Conservation (phyloP, 2,888 invertebrate genomes). For the Acronicta alni region DNA sequence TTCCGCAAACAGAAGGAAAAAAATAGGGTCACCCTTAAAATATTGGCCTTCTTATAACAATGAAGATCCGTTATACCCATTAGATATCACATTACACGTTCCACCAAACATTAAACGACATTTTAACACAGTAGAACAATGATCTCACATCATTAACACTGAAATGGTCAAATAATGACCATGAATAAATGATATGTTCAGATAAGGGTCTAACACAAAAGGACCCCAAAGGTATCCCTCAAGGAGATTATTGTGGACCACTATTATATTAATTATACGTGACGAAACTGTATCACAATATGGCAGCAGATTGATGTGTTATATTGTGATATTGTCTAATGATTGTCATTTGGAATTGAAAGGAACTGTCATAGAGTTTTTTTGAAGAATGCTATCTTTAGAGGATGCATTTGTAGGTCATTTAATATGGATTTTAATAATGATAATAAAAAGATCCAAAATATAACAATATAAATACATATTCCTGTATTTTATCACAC, state of each 20-base stretch:
- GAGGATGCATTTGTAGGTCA: constrained; percentile 49
- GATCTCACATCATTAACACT: constrained; percentile 85
- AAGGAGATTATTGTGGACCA: constrained; percentile 76
- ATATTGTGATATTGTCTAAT: constrained; percentile 59
- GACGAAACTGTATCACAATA: constrained; percentile 83
- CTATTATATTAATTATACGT: constrained; percentile 82
- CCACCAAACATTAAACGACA: constrained; percentile 79
- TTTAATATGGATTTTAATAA: constrained; percentile 33
- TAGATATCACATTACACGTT: constrained; percentile 85
- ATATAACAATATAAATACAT: constrained; percentile 1
- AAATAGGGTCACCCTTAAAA: constrained; percentile 61
- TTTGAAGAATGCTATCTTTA: constrained; percentile 35
- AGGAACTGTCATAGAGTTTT: constrained; percentile 47
- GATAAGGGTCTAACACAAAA: constrained; percentile 83
- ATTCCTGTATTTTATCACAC: too few relatives aligned
- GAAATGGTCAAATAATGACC: constrained; percentile 89
- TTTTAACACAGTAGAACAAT: constrained; percentile 82
- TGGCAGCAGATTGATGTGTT: constrained; percentile 57
- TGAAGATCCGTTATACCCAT: constrained; percentile 79
- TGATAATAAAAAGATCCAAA: too few relatives aligned
- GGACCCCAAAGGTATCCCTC: constrained; percentile 75
- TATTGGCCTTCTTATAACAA: constrained; percentile 50
- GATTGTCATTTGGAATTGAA: constrained; percentile 60
- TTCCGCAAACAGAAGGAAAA: constrained; percentile 26
- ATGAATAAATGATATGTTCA: constrained; percentile 86